Evolutionary conservation across 2,888 invertebrate species (phyloP), one percentile per base, ranked within the genome.

Genomic region (Campaea margaritaria): DNA sequence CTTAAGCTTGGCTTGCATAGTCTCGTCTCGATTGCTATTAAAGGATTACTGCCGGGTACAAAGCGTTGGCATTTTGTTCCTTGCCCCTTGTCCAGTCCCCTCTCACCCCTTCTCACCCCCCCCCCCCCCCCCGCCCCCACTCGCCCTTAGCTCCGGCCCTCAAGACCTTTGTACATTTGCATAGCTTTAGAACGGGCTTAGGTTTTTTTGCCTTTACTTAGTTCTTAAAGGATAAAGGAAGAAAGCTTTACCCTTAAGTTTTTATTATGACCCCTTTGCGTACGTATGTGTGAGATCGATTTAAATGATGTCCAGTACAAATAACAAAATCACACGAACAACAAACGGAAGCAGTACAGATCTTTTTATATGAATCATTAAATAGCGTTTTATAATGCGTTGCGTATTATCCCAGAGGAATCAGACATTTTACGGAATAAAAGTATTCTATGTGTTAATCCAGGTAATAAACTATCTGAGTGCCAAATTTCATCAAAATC

Each of bases 111-210:
- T 64, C 62, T 43, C 58, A 53, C 62, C 48, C 36, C 66, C 62
- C 64, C 52, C 58, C 65, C 69, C 67, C 57, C 62, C 69, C 74
- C 76, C 70, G 70, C 65, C 70, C 58, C 58, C 61, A 68, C 74
- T 76, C 70, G 71, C 65, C 70, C 60, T 64, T 71, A 73, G 68
- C 72, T 61, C 67, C 77, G 79, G 81, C 86, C 88, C 86, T 87
- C 79, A 89, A 91, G 90, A 89, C 87, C 86, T 89, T 87, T 83
- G 82, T 82, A 87, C 85, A 91, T 91, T 91, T 91, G 89, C 91
- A 91, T 91, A 91, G 89, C 89, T 89, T 89, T 89, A 79, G 78
- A 80, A 61, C 63, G 57, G 41, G 85, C 85, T 89, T 83, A 88
- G 87, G 75, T 85, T 89, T 88, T n/a, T 89, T 86, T 85, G 76